Conservation (phyloP, 2,888 invertebrate species). For the Ramazzottius varieornatus region DNA sequence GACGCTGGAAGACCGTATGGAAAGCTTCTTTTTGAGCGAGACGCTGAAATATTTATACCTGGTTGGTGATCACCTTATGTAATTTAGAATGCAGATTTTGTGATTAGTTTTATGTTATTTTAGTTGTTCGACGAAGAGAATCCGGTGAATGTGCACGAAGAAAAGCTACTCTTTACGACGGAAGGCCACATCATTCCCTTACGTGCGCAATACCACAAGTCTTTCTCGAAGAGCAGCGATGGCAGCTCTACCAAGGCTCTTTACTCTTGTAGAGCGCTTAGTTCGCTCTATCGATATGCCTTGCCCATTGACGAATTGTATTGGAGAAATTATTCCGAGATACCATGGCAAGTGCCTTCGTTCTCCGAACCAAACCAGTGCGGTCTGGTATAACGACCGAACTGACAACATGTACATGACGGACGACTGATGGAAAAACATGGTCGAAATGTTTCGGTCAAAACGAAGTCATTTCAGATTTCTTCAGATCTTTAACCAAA, state of each 20-base stretch:
- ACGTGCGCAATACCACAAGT: constrained; percentile 11
- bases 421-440: too few species aligned
- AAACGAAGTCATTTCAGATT: too few species aligned
- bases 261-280: neutral
- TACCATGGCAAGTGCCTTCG: too few species aligned
- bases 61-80: constrained; percentile 17
- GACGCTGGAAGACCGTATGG: constrained; percentile 35
- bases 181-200: constrained; percentile 34
- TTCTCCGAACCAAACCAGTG: too few species aligned
- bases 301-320: neutral
- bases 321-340: neutral
- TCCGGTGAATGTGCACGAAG: constrained; percentile 29
- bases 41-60: constrained; percentile 37
- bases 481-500: too few species aligned
- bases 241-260: neutral
- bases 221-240: constrained; percentile 8
- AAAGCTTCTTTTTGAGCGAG: constrained; percentile 37
- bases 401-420: too few species aligned
- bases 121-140: constrained; percentile 36
- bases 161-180: constrained; percentile 32
- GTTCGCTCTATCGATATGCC: neutral
- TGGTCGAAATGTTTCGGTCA: too few species aligned
- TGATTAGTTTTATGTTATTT: constrained; percentile 9
- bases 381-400: too few species aligned
- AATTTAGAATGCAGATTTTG: neutral